Evolutionary conservation across 1,140 invertebrate genomes (phyloP).

Genomic region (Stegodyphus mimosarum): DNA sequence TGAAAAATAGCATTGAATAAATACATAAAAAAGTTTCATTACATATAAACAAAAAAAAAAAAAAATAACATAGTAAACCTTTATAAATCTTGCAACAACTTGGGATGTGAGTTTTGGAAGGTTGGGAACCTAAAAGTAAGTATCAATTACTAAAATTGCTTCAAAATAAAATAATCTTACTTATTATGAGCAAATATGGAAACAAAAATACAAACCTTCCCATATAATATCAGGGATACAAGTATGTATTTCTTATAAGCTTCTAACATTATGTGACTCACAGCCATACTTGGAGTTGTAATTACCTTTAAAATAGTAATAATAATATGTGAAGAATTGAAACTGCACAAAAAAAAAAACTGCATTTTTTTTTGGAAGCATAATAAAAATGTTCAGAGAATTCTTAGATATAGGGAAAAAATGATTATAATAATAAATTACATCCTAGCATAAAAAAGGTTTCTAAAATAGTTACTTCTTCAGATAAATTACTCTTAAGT

Average conservation of each 20-base stretch:
- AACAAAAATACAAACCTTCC: slow-evolving; percentile 75
- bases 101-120: slow-evolving; percentile 93
- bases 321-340: too few relatives aligned
- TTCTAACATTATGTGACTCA: slow-evolving; percentile 96
- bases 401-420: too few relatives aligned
- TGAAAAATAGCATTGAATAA: background rate
- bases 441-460: too few relatives aligned
- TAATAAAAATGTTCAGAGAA: too few relatives aligned
- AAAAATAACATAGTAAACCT: slow-evolving; percentile 67
- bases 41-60: too few relatives aligned
- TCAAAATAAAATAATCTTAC: background rate
- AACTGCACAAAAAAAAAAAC: too few relatives aligned
- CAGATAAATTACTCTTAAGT: too few relatives aligned
- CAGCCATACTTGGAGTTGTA: slow-evolving; percentile 90
- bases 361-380: too few relatives aligned
- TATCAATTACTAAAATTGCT: background rate
- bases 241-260: slow-evolving; percentile 96
- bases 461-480: too few relatives aligned
- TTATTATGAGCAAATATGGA: background rate
- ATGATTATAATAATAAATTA: too few relatives aligned
- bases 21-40: background rate
- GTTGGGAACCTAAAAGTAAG: slow-evolving; percentile 72
- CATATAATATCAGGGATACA: slow-evolving; percentile 89
- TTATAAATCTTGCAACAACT: slow-evolving; percentile 88
- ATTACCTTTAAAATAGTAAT: slow-evolving; percentile 72